Percentiles rank a stretch among this genome's conserved stretches.
These are phyloP conservation scores for Prietella phreatophila DNA, from an alignment of 2,113 vertebrate species.

Conservation along the genomic window DNA sequence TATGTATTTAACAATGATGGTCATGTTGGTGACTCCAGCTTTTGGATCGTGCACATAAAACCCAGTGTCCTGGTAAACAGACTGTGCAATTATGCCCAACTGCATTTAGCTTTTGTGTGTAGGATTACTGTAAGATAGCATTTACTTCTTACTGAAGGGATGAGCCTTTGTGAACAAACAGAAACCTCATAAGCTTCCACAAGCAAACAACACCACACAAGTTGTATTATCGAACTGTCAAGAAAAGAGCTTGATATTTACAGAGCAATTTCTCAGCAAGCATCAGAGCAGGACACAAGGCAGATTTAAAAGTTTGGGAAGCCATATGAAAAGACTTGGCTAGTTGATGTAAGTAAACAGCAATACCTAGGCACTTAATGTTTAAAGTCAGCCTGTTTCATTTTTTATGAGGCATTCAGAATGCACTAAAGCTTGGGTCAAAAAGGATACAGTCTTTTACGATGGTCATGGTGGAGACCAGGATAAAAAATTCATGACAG, in stretches of 20 bases:
- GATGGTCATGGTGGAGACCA: not conserved
- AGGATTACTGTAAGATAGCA: conserved; percentile 2
- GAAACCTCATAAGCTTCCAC: conserved; percentile 1
- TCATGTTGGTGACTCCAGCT: not conserved
- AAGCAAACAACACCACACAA: not conserved
- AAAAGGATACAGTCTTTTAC: conserved; percentile 1
- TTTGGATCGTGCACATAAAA: not conserved
- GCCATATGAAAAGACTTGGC: conserved; percentile 10
- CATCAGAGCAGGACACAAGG: conserved; percentile 27
- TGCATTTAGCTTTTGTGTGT: not conserved
- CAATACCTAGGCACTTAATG: conserved; percentile 19
- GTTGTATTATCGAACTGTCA: not conserved
- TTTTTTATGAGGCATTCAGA: conserved; percentile 18
- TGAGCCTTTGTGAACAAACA: not conserved
- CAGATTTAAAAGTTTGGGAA: conserved; percentile 33
- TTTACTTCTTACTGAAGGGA: not conserved
- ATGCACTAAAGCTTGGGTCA: conserved; percentile 29
- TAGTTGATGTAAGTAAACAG: conserved; percentile 36
- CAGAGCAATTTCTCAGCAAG: conserved; percentile 30
- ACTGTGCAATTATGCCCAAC: not conserved
- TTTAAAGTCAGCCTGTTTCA: conserved; percentile 11
- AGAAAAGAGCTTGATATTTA: not conserved
- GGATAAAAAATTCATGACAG: conserved; percentile 26
- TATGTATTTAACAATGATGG: not conserved
- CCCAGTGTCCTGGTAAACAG: not conserved